Base-by-base conservation (phyloP, 2,797 vertebrate genomes). In the Psittacula echo region DNA sequence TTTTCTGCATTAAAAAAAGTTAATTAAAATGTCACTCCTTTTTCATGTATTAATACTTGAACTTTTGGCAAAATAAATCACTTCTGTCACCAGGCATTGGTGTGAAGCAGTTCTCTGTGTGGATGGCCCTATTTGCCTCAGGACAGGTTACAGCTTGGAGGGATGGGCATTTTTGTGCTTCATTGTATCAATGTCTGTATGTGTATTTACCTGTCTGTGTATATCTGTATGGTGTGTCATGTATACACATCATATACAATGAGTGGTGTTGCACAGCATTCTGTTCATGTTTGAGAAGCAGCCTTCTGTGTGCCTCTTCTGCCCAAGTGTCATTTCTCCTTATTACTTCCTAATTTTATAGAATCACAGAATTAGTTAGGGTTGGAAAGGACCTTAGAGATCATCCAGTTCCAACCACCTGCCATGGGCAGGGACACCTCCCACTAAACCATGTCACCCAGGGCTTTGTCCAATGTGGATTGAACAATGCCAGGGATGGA, bases 1-100 rank as follows among this genome's bases (percentile, higher is more conserved):
- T 65, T 65, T 90, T 62, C 41, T 72, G 29, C 9, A 7, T 51
- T 19, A 41, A 62, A 79, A 82, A 44, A 47, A 37, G n/a, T 51
- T 91, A 90, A 94, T 94, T 89, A 89, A 84, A 88, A 91, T 77
- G 74, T 89, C 67, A 74, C 22, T 82, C 27, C 13, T 65, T 88
- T 86, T 86, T 81, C 4, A 15, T 50, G 41, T 80, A 32, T 61
- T 88, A 85, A 32, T 85, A 44, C 16, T 3, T 13, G 20, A 88
- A 73, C 44, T 17, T 91, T 68, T 87, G 48, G 75, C 53, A 88
- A 84, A 87, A 87, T 48, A 77, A 77, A 83, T 71, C 7, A 51
- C 20, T 85, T 72, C 47, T 82, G 24, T 73, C 71, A 54, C 56
- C 71, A 62, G 50, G 19, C 5, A 1, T 5, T 48, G 80, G 34